Conservation (phyloP, 2,888 invertebrate genomes). For the Trypoxylon attenuatum region DNA sequence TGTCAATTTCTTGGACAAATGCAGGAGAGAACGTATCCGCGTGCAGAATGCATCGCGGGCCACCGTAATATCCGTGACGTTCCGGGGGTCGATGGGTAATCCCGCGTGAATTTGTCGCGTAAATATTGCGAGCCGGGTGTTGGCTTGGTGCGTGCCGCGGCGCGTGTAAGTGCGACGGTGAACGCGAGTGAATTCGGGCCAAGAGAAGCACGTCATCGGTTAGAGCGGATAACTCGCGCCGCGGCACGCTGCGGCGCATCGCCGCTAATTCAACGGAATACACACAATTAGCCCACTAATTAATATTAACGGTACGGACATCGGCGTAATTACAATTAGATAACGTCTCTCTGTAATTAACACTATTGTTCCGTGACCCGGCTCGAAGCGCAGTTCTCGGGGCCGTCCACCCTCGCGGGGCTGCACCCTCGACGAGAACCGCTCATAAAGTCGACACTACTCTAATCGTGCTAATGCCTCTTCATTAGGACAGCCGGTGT, state of each 20-base stretch:
- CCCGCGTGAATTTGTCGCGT: conserved; percentile 37
- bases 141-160: no score
- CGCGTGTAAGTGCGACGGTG: no score
- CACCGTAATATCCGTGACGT: conserved; percentile 29
- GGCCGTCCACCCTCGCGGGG: no score
- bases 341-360: conserved; percentile 59
- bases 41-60: conserved; percentile 1
- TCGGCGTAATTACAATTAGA: conserved; percentile 61
- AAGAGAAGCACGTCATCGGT: conserved; percentile 44
- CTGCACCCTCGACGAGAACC: no score
- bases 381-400: no score
- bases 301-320: conserved; percentile 54
- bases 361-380: conserved; percentile 50
- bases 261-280: conserved; percentile 55
- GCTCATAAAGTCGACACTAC: no score
- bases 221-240: no score
- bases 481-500: no score
- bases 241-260: conserved; percentile 6
- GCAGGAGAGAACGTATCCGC: neutral
- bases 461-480: no score
- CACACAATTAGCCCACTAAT: conserved; percentile 51
- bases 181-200: conserved; percentile 53
- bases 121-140: conserved; percentile 53
- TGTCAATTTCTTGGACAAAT: conserved; percentile 31
- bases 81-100: conserved; percentile 14